Evolutionary conservation across 2,797 vertebrate genomes (phyloP).

Genomic region (Urocyon cinereoargenteus): DNA sequence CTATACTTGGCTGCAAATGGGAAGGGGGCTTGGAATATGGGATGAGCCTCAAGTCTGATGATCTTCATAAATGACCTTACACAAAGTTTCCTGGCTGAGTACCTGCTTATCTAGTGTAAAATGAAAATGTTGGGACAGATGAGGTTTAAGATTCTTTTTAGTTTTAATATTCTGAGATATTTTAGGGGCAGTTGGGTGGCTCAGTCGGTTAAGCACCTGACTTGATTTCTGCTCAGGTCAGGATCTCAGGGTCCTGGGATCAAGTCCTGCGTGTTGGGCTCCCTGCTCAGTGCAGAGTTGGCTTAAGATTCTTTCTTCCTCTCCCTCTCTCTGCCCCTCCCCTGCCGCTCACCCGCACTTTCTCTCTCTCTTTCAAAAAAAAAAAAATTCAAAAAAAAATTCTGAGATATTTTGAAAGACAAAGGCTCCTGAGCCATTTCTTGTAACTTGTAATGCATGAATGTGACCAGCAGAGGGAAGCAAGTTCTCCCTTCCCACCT

Average conservation of each 20-base stretch:
- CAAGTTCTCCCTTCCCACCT: neutral
- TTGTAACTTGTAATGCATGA: neutral
- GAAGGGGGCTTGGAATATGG: too few species aligned
- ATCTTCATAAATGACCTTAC: too few species aligned
- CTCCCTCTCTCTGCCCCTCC: neutral
- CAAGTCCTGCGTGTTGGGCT: accelerated
- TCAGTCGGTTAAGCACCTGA: neutral
- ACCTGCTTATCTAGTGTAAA: neutral
- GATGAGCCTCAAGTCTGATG: neutral
- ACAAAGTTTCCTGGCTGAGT: neutral
- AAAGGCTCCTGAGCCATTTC: neutral
- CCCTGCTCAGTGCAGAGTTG: neutral
- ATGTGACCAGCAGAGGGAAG: neutral
- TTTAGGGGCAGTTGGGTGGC: neutral
- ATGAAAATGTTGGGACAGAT: neutral
- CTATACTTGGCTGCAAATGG: too few species aligned
- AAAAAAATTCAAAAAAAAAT: too few species aligned
- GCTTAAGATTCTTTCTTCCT: neutral
- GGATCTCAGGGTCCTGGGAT: neutral
- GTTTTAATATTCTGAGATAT: neutral
- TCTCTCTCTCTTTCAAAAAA: neutral
- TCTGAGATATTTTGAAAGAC: neutral
- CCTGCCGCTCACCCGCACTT: neutral
- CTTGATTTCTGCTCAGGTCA: neutral
- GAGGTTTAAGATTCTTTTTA: neutral